phyloP scores from a whole-genome alignment of 2,113 vertebrate genomes.

The Marcusenius ussheri region DNA sequence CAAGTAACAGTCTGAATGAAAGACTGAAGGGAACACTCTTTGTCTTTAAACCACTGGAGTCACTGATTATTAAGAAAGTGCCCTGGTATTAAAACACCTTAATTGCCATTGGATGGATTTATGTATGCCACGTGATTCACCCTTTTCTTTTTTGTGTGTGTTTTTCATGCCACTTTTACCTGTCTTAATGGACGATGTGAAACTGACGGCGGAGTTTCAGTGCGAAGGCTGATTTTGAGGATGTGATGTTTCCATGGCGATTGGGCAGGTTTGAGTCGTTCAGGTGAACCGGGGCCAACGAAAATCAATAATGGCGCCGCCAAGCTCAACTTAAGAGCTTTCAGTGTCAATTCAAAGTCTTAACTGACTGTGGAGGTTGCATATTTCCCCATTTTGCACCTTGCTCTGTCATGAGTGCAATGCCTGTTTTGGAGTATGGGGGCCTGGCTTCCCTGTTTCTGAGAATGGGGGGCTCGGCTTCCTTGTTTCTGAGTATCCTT shows the following conservation, averaged over 20 bases:
- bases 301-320: background rate
- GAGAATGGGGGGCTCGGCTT: background rate
- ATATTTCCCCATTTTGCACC: background rate
- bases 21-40: background rate
- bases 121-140: background rate
- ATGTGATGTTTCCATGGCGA: constrained; percentile 11
- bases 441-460: background rate
- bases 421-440: background rate
- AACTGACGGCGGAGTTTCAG: background rate
- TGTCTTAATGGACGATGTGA: background rate
- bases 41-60: background rate
- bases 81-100: background rate
- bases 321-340: background rate
- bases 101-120: background rate
- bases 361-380: background rate
- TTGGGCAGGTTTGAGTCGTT: background rate
- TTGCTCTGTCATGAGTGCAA: background rate
- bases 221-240: background rate
- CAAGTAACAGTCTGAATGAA: background rate
- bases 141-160: background rate
- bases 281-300: background rate
- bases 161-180: background rate
- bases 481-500: background rate
- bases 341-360: background rate
- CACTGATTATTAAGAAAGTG: background rate